Percentiles rank a stretch among this genome's conserved stretches.
Conservation (phyloP, 2,113 vertebrate species). For the Zapus hudsonius region DNA sequence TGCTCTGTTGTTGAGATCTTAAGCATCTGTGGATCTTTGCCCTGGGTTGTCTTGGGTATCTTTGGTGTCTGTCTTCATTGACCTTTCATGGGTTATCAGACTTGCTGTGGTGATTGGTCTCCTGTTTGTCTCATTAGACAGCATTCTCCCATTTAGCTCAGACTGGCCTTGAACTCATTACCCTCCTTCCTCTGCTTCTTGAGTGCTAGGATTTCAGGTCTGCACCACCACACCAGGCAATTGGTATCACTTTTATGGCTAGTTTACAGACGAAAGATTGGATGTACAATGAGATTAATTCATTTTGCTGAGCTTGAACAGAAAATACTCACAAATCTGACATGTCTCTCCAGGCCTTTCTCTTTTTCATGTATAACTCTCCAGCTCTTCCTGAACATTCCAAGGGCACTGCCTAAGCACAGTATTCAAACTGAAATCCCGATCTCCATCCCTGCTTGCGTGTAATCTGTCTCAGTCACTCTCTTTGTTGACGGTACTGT, state of each 20-base stretch:
- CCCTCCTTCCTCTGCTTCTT: background rate
- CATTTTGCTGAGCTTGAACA: background rate
- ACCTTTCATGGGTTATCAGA: too few relatives aligned
- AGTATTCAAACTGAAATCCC: background rate
- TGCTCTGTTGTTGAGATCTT: too few relatives aligned
- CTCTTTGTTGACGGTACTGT: background rate
- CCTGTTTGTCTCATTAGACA: too few relatives aligned
- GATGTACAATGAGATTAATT: background rate
- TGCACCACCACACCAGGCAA: too few relatives aligned
- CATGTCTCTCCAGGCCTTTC: background rate
- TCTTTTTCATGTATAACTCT: background rate
- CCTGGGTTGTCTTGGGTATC: too few relatives aligned
- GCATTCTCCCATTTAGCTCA: background rate
- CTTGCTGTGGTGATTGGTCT: too few relatives aligned
- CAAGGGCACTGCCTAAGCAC: background rate
- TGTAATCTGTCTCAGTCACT: background rate
- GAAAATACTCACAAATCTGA: background rate
- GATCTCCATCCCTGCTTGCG: rapidly evolving
- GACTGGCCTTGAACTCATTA: background rate
- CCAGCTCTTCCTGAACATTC: background rate
- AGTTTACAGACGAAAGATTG: background rate
- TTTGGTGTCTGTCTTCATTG: too few relatives aligned
- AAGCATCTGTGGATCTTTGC: too few relatives aligned
- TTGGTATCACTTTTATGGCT: background rate
- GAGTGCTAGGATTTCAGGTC: background rate